Base-by-base conservation (phyloP, 2,113 vertebrate species). In the Mystacornis crossleyi region DNA sequence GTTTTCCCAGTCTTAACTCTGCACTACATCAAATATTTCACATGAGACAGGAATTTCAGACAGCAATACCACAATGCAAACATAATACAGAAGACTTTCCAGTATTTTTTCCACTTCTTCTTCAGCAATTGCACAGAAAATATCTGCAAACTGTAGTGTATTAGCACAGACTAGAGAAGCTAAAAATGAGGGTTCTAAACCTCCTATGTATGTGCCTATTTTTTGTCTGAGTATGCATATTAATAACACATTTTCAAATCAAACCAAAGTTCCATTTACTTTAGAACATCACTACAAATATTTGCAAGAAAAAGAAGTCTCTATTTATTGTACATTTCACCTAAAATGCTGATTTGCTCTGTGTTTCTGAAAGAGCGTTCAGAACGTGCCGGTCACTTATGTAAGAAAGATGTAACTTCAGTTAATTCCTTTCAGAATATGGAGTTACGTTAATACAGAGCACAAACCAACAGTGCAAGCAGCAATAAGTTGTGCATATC, bases 401-500 rank as follows among this genome's bases (percentile, higher is more conserved):
- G 15, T 26, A 20, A 75, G 19, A 72, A 40, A 31, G 53, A 28
- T 8, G 42, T 18, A 47, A 50, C 12, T 67, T 58, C 9, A 48
- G 18, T 62, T 31, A 55, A 43, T 48, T 47, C 17, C 14, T 54
- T 71, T 31, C 86, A 66, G 74, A 61, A 50, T 6, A 45, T 1
- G 34, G 6, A 8, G 33, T 14, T 88, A 6, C 4, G 54, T 2
- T 4, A 31, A 36, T 8, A n/a, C 20, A 47, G 40, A 10, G 15
- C 45, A 57, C 51, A 60, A 66, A 53, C 8, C 25, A 40, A 15
- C 14, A 51, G 51, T 2, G 15, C 29, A 36, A 66, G 20, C 38
- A 36, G 8, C 8, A 64, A 0, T 3, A 19, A 42, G 4, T 5
- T 64, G 57, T 6, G 7, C 33, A 7, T 1, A 54, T 2, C 13